Evolutionary conservation across 1,140 invertebrate genomes (phyloP).

Genomic region (silkworm (Bombyx mori)): DNA sequence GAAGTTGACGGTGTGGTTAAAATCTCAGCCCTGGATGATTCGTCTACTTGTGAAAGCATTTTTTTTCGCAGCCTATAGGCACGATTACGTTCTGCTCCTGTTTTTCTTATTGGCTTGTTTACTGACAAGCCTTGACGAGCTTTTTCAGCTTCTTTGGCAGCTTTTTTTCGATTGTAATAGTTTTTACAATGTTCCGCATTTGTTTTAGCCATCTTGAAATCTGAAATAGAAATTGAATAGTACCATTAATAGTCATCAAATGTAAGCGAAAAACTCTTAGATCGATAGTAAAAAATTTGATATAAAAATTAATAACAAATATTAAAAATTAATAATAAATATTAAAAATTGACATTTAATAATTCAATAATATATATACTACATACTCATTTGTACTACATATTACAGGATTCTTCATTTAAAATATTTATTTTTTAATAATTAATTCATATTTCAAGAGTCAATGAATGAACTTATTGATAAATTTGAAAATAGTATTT

Average conservation of each 20-base stretch:
- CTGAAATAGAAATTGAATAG: slow-evolving; percentile 17
- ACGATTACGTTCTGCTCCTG: slow-evolving; percentile 20
- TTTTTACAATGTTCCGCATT: slow-evolving; percentile 17
- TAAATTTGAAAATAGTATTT: too few species aligned
- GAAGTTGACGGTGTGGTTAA: slow-evolving; percentile 12
- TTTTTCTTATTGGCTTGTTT: slow-evolving; percentile 15
- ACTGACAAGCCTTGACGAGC: slow-evolving; percentile 12
- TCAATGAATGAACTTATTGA: too few species aligned
- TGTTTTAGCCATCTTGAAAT: slow-evolving; percentile 16
- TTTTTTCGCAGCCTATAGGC: slow-evolving; percentile 21
- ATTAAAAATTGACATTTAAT: background rate
- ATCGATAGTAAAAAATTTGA: too few species aligned
- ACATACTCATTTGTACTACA: too few species aligned
- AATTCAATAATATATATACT: too few species aligned
- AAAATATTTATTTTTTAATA: too few species aligned
- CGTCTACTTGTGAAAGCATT: slow-evolving; percentile 17
- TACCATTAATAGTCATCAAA: too few species aligned
- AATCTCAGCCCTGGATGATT: slow-evolving; percentile 15
- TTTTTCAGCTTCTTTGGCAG: slow-evolving; percentile 4
- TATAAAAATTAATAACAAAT: too few species aligned
- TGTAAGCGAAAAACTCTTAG: too few species aligned
- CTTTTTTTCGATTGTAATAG: slow-evolving; percentile 19
- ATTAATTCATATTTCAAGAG: too few species aligned
- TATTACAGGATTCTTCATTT: too few species aligned
- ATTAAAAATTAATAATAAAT: background rate